These are phyloP conservation scores for Tenualosa ilisha DNA, from an alignment of 2,797 vertebrate species.

Conservation along the genomic window DNA sequence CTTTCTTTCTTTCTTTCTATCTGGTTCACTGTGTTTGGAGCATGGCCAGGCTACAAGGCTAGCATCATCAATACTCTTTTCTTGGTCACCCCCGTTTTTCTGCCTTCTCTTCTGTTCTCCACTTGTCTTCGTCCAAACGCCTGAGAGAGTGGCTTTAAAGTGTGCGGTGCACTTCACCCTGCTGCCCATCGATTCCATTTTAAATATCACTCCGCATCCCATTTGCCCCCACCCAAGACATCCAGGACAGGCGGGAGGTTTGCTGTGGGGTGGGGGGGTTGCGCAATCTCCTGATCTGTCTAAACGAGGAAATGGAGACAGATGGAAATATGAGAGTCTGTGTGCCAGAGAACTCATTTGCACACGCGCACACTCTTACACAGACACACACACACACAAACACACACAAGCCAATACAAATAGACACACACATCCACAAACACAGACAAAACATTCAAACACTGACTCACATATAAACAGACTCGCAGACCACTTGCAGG, in stretches of 20 bases:
- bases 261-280: too few relatives aligned
- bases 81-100: neutral
- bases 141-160: neutral
- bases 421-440: neutral
- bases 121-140: neutral
- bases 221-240: neutral
- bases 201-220: neutral
- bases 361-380: neutral
- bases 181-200: neutral
- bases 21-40: conserved; percentile 3
- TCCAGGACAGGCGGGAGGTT: neutral
- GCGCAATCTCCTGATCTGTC: neutral
- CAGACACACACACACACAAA: neutral
- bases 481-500: too few relatives aligned
- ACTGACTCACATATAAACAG: too few relatives aligned
- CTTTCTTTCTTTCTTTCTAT: neutral
- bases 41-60: conserved; percentile 38
- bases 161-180: neutral
- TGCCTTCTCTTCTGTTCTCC: neutral
- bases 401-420: neutral
- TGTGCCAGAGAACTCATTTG: neutral
- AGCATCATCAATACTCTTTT: conserved; percentile 21
- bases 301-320: neutral
- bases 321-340: neutral
- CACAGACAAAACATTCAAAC: neutral